Conservation (phyloP, 2,113 vertebrate species). For the Loxodonta africana region DNA sequence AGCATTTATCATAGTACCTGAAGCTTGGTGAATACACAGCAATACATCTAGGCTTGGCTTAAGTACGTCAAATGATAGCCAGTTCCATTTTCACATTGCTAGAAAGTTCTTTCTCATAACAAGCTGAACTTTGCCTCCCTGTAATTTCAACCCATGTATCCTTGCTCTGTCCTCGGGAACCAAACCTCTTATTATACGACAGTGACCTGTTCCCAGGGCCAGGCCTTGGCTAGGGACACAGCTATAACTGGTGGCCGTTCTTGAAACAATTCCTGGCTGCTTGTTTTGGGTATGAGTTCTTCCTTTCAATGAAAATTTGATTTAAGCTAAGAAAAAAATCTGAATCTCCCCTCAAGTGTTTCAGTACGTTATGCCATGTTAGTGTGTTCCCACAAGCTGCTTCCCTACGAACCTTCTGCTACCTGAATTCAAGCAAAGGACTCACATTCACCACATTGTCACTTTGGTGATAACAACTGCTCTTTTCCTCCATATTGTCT, state of each 20-base stretch:
- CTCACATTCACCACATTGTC: conserved; percentile 13
- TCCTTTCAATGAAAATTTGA: conserved; percentile 57
- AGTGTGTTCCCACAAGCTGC: conserved; percentile 6
- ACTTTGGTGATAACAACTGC: conserved; percentile 35
- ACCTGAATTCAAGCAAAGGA: conserved; percentile 46
- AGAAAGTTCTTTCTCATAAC: conserved; percentile 35
- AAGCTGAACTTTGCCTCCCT: conserved; percentile 41
- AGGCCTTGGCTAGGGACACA: neutral
- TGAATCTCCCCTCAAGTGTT: conserved; percentile 49
- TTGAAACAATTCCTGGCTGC: conserved; percentile 55
- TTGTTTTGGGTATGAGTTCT: conserved; percentile 46
- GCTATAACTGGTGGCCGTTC: neutral
- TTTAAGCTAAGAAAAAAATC: conserved; percentile 53
- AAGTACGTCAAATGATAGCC: conserved; percentile 59
- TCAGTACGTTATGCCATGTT: conserved; percentile 49
- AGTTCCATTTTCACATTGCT: conserved; percentile 53
- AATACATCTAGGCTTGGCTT: conserved; percentile 42
- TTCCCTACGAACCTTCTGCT: conserved; percentile 57
- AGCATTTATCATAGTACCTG: neutral
- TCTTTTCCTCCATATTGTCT: conserved; percentile 48
- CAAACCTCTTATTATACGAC: conserved; percentile 23
- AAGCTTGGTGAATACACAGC: conserved; percentile 49
- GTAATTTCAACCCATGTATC: conserved; percentile 52
- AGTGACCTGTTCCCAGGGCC: neutral
- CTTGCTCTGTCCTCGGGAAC: neutral